Percentiles rank a stretch among this genome's conserved stretches.
These are phyloP conservation scores for Mico argentatus DNA, from an alignment of 2,797 vertebrate species.

Conservation along the genomic window DNA sequence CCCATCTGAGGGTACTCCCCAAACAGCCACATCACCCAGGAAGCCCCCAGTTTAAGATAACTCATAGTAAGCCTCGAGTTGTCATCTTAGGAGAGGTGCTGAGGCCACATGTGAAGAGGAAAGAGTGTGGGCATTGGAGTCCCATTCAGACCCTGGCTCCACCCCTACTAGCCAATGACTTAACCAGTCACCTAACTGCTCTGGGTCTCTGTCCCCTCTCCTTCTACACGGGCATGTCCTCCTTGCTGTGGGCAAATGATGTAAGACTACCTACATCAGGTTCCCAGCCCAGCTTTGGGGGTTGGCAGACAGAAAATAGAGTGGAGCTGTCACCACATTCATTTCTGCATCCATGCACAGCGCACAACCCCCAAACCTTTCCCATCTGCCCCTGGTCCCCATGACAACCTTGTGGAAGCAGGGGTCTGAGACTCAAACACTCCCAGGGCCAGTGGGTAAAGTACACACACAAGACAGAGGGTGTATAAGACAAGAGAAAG, in stretches of 20 bases:
- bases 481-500: neutral
- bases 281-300: neutral
- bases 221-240: neutral
- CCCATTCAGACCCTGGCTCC: neutral
- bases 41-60: neutral
- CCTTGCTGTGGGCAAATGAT: neutral
- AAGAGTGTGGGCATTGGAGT: neutral
- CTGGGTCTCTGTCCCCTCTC: neutral
- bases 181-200: neutral
- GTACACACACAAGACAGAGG: too few species aligned
- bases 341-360: neutral
- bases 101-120: neutral
- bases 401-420: neutral
- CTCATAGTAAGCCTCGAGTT: too few species aligned
- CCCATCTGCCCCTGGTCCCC: too few species aligned
- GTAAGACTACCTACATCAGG: neutral
- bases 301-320: neutral
- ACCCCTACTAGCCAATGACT: neutral
- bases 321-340: too few species aligned
- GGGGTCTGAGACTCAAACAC: too few species aligned
- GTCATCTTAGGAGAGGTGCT: neutral
- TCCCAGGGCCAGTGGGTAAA: neutral
- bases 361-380: neutral
- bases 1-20: rapidly evolving
- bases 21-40: rapidly evolving